phyloP scores from a whole-genome alignment of 2,113 vertebrate genomes.

The Tragelaphus scriptus region DNA sequence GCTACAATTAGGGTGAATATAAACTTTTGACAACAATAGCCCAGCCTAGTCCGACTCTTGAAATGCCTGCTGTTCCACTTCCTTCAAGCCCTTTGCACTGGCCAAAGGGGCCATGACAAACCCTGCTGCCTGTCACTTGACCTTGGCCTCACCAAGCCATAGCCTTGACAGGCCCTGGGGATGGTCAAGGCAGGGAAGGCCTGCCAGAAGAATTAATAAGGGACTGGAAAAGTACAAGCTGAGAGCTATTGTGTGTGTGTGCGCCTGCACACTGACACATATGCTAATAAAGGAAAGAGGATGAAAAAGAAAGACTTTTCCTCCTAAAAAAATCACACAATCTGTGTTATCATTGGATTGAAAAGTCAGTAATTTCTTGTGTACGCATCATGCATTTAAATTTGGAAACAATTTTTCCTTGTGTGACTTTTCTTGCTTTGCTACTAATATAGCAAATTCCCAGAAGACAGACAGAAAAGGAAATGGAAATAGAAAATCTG shows the following conservation, averaged over 20 bases:
- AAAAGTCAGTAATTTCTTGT: constrained; percentile 65
- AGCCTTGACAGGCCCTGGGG: not conserved
- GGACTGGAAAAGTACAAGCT: constrained; percentile 23
- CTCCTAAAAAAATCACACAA: constrained; percentile 64
- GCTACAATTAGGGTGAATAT: not conserved
- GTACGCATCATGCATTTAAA: constrained; percentile 64
- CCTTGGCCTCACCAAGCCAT: not conserved
- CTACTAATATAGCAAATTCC: constrained; percentile 57
- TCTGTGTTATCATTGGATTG: constrained; percentile 46
- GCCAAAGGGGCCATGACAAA: not conserved
- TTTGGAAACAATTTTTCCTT: constrained; percentile 63
- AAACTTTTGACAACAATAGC: constrained; percentile 24
- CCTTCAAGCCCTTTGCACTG: not conserved
- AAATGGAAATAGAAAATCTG: constrained; percentile 5
- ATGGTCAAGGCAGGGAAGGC: not conserved
- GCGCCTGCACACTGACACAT: not conserved
- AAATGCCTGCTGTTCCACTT: not conserved
- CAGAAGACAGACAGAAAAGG: constrained; percentile 41
- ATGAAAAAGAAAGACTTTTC: constrained; percentile 57
- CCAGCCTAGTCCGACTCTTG: not conserved
- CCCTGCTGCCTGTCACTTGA: not conserved
- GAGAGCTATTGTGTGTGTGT: not conserved
- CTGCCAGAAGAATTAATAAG: not conserved
- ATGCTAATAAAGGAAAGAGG: constrained; percentile 19
- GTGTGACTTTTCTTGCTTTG: constrained; percentile 52